A percentile compares a stretch with the other conserved stretches of the same genome.
Conservation (phyloP, 2,113 vertebrate species). For the Steatornis caripensis region DNA sequence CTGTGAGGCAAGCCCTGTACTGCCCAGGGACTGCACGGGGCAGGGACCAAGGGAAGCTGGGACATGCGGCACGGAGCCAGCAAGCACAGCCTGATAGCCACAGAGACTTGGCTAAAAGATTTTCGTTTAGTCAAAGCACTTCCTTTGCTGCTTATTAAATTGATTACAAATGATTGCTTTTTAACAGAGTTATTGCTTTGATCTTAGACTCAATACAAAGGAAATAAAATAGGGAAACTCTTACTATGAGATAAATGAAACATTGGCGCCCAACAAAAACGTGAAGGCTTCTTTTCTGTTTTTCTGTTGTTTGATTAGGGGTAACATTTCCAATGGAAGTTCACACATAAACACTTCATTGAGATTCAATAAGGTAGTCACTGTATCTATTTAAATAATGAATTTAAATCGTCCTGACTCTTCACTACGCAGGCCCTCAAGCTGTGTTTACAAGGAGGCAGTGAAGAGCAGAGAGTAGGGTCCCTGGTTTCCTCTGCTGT, state of each 20-base stretch:
- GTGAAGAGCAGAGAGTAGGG: not conserved
- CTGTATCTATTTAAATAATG: not conserved
- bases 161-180: not conserved
- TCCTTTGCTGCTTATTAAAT: not conserved
- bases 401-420: not conserved
- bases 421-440: not conserved
- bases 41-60: not conserved
- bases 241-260: not conserved
- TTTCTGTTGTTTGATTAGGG: not conserved
- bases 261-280: not conserved
- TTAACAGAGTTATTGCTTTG: not conserved
- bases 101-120: not conserved
- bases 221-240: not conserved
- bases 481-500: not conserved
- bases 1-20: not conserved
- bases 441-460: not conserved
- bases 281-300: not conserved
- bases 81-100: not conserved
- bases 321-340: not conserved
- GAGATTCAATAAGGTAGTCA: not conserved
- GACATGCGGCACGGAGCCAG: not conserved
- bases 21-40: accelerated
- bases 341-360: not conserved
- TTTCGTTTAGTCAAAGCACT: not conserved
- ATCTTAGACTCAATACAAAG: not conserved